Evolutionary conservation across 2,113 vertebrate genomes (phyloP).

Genomic region (Proteles cristata): DNA sequence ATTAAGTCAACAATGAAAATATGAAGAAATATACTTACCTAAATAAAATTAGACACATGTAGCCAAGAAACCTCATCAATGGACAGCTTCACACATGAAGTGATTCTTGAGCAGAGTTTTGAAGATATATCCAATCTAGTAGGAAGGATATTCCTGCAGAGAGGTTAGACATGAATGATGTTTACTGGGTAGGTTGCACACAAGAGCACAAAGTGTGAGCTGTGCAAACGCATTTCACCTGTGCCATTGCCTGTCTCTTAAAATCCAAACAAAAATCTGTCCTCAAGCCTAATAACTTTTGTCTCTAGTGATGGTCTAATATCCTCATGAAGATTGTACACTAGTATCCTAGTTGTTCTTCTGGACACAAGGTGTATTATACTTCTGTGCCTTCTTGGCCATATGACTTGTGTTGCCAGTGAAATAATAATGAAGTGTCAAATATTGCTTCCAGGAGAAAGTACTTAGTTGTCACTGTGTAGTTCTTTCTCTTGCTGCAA

Average conservation of each 20-base stretch:
- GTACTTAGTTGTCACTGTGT: neutral
- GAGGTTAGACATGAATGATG: neutral
- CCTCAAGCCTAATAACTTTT: neutral
- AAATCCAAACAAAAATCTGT: constrained; percentile 17
- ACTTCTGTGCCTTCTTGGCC: neutral
- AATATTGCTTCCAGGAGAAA: neutral
- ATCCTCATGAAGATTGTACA: neutral
- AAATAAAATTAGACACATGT: constrained; percentile 5
- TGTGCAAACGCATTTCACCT: neutral
- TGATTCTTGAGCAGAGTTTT: constrained; percentile 15
- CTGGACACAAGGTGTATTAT: neutral
- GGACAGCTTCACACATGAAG: neutral
- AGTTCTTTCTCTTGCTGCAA: neutral
- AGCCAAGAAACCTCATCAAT: neutral
- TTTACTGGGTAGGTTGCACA: neutral
- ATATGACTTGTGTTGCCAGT: neutral
- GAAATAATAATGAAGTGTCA: neutral
- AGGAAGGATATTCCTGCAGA: neutral
- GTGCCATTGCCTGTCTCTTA: neutral
- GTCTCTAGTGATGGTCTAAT: neutral
- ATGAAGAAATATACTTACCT: neutral
- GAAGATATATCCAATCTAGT: neutral
- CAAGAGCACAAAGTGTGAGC: neutral
- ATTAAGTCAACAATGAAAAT: constrained; percentile 14
- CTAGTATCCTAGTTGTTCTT: neutral